A percentile compares a stretch with the other conserved stretches of the same genome.
These are phyloP conservation scores for Gari tellinella DNA, from an alignment of 2,888 invertebrate genomes.

Conservation along the genomic window DNA sequence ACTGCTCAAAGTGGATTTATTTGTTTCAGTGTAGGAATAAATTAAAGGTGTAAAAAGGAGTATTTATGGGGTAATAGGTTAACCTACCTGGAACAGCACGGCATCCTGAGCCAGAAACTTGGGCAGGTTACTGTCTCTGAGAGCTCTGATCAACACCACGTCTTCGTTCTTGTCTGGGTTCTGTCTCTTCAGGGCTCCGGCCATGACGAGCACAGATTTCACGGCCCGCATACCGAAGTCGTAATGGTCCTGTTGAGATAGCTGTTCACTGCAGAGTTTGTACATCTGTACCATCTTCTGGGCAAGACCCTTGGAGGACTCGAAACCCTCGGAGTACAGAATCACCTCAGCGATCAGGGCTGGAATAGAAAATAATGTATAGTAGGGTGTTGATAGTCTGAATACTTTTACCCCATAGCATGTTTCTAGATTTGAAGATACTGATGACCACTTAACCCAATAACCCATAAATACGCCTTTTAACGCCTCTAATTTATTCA, in stretches of 20 bases:
- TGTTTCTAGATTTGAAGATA: no score
- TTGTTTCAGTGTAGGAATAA: no score
- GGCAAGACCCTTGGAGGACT: conserved; percentile 93
- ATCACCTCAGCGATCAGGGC: conserved; percentile 92
- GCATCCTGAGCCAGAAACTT: conserved; percentile 95
- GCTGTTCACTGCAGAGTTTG: conserved; percentile 94
- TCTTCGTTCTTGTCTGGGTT: conserved; percentile 94
- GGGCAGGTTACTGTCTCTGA: conserved; percentile 95
- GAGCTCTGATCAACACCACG: conserved; percentile 90
- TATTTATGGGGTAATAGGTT: no score
- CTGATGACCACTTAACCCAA: no score
- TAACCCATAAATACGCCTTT: no score
- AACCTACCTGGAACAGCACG: conserved; percentile 90
- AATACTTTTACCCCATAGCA: no score
- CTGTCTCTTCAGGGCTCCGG: conserved; percentile 93
- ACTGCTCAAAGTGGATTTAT: no score
- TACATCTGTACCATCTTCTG: conserved; percentile 97
- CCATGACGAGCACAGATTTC: conserved; percentile 93
- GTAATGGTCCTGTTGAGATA: conserved; percentile 95
- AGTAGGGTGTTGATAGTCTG: no score
- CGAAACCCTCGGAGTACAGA: conserved; percentile 96
- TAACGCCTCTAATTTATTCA: no score
- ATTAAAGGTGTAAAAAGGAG: no score
- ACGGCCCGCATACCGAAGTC: conserved; percentile 91
- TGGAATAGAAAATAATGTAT: conserved; percentile 56